phyloP scores from a whole-genome alignment of 2,797 vertebrate species.

The Pelodytes ibericus region DNA sequence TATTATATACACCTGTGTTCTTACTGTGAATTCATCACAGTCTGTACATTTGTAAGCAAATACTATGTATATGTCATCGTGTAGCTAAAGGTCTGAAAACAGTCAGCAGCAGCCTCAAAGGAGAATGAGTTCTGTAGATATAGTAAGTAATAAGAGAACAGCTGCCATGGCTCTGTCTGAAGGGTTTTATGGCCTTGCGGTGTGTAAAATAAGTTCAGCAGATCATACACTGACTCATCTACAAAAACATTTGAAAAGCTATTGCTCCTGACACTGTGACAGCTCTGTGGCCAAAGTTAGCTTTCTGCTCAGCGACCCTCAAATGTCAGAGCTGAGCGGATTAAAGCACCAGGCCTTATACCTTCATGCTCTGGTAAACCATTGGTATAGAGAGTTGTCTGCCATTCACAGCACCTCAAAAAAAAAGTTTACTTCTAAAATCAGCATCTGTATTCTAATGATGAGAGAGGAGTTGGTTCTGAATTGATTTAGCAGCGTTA shows the following conservation, averaged over 20 bases:
- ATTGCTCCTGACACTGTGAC: constrained; percentile 63
- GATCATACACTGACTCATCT: constrained; percentile 59
- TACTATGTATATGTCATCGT: too few species aligned
- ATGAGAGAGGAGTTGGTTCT: neutral
- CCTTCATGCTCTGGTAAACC: constrained; percentile 63
- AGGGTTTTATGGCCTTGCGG: constrained; percentile 63
- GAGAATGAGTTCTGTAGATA: neutral
- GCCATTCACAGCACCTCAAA: constrained; percentile 39
- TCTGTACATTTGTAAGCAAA: too few species aligned
- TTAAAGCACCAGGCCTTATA: constrained; percentile 56
- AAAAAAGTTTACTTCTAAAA: neutral
- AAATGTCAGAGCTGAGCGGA: constrained; percentile 56
- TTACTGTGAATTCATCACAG: too few species aligned
- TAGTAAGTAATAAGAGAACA: constrained; percentile 25
- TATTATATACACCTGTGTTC: too few species aligned
- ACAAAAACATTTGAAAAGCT: constrained; percentile 56
- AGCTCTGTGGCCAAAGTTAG: constrained; percentile 56
- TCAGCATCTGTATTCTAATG: neutral
- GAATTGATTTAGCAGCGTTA: neutral
- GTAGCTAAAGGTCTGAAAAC: neutral
- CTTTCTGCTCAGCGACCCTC: constrained; percentile 63
- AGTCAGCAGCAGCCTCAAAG: neutral
- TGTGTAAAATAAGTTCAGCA: constrained; percentile 65
- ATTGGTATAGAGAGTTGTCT: constrained; percentile 59
- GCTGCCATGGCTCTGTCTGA: constrained; percentile 52